Evolutionary conservation across 30 jellyfish, hydroid and myxozoan species (phyloP).

Genomic region (Phacellophora camtschatica): DNA sequence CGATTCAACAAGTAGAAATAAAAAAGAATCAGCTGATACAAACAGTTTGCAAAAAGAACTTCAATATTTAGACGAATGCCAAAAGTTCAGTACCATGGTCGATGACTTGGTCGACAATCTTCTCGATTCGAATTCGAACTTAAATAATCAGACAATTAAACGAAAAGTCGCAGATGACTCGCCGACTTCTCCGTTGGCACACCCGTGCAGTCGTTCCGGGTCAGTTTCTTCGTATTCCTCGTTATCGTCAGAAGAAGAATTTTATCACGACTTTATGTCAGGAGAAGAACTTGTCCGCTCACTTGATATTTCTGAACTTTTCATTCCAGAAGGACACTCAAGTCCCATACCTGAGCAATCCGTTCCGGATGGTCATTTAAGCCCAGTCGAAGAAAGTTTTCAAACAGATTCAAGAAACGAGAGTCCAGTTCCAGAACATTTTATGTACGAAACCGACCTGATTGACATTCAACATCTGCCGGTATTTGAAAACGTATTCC

Average conservation of each 20-base stretch:
- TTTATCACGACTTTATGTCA: slow-evolving; percentile 71
- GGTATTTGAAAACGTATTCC: slow-evolving; percentile 52
- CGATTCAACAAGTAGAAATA: background rate
- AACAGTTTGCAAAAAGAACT: slow-evolving; percentile 16
- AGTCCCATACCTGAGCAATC: background rate
- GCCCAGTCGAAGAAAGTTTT: background rate
- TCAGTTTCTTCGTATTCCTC: slow-evolving; percentile 68
- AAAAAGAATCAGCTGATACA: background rate
- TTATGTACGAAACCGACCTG: slow-evolving; percentile 33
- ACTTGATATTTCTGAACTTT: slow-evolving; percentile 78
- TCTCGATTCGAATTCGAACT: slow-evolving; percentile 23
- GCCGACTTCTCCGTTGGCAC: background rate
- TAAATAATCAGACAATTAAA: background rate
- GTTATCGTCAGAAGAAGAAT: slow-evolving; percentile 71
- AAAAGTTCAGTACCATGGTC: slow-evolving; percentile 38
- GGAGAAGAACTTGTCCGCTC: slow-evolving; percentile 94
- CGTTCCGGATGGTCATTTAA: background rate
- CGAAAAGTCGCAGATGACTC: background rate
- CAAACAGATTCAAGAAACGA: slow-evolving; percentile 32
- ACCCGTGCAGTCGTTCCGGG: slow-evolving; percentile 38
- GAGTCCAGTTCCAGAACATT: slow-evolving; percentile 33
- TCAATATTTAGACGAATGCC: slow-evolving; percentile 53
- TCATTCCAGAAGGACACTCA: slow-evolving; percentile 65
- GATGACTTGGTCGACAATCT: slow-evolving; percentile 76
- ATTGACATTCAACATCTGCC: slow-evolving; percentile 48